Percentiles rank a stretch among this genome's conserved stretches.
Conservation (phyloP, 2,797 vertebrate genomes). For the Hephaestus fuliginosus region DNA sequence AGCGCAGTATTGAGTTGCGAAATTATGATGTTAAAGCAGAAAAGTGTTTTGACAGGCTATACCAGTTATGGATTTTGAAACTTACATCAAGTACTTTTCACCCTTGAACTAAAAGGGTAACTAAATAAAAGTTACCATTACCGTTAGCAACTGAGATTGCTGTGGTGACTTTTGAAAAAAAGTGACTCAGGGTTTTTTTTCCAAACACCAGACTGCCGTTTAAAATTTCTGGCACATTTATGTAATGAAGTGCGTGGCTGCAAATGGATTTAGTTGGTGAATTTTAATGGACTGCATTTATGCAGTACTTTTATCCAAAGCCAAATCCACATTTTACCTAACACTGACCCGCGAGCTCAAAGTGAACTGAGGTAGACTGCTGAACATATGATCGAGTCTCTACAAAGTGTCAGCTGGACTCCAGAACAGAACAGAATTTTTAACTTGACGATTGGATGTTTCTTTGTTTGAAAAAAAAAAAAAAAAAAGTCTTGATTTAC, state of each 20-base stretch:
- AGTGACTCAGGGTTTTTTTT: constrained; percentile 6
- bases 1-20: constrained; percentile 9
- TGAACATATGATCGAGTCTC: constrained; percentile 13
- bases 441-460: neutral
- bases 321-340: constrained; percentile 41
- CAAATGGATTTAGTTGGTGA: constrained; percentile 36
- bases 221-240: constrained; percentile 32
- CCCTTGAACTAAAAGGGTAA: no score
- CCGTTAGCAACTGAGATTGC: neutral
- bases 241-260: constrained; percentile 17
- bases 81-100: no score
- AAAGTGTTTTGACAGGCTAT: neutral
- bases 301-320: constrained; percentile 33
- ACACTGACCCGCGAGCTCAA: constrained; percentile 30
- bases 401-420: neutral
- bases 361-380: neutral
- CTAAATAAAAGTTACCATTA: no score
- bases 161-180: neutral
- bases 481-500: neutral
- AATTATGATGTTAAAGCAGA: neutral
- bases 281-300: constrained; percentile 43
- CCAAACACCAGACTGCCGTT: neutral
- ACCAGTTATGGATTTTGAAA: constrained; percentile 1
- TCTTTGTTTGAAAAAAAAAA: neutral
- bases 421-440: neutral